Evolutionary conservation across 2,797 vertebrate species (phyloP).

Genomic region (Oreochromis grahami): DNA sequence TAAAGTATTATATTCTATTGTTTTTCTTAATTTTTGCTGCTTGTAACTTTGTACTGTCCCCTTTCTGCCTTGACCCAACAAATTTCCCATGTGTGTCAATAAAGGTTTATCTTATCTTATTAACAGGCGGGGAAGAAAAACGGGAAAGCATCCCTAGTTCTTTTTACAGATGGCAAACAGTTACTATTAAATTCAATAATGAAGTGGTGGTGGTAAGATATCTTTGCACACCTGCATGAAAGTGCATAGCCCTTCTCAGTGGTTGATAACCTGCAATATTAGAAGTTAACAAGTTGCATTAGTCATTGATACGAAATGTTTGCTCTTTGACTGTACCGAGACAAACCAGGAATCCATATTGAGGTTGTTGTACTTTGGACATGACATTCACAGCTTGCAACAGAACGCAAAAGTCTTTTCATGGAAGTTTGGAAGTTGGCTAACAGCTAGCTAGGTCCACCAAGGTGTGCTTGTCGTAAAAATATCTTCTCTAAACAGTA

Average conservation of each 20-base stretch:
- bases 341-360: background rate
- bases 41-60: background rate
- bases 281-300: background rate
- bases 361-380: background rate
- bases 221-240: background rate
- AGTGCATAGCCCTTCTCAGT: background rate
- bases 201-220: background rate
- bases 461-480: background rate
- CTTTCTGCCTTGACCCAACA: background rate
- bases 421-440: background rate
- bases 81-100: background rate
- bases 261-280: background rate
- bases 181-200: background rate
- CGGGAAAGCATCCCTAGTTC: background rate
- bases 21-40: background rate
- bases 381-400: background rate
- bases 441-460: background rate
- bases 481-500: background rate
- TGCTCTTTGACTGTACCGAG: background rate
- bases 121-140: background rate
- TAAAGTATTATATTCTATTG: background rate
- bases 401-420: background rate
- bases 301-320: background rate
- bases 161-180: background rate
- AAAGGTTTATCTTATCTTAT: background rate